phyloP scores from a whole-genome alignment of 2,888 invertebrate species.

The Eupithecia tripunctaria region DNA sequence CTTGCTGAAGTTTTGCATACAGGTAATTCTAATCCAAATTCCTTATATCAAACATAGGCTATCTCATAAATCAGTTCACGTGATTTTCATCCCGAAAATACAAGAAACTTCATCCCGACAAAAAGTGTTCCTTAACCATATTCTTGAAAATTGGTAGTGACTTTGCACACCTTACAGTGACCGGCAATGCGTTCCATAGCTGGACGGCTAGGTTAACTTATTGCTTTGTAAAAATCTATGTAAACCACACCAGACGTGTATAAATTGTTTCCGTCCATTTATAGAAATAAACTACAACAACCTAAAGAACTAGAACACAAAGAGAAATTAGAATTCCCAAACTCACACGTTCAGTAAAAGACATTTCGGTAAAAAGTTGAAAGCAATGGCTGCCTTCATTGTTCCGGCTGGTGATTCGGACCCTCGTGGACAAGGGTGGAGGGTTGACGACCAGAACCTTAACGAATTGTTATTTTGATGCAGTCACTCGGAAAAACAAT shows the following conservation, averaged over 20 bases:
- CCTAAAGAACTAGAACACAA: not conserved
- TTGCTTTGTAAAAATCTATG: not conserved
- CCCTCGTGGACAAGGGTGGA: constrained; percentile 53
- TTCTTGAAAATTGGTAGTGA: no score
- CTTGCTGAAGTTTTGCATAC: no score
- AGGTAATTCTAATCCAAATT: no score
- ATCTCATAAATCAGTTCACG: no score
- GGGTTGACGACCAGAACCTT: constrained; percentile 63
- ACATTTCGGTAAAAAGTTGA: constrained; percentile 26
- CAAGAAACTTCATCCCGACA: no score
- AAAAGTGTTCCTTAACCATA: no score
- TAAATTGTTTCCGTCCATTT: not conserved
- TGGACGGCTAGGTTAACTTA: not conserved
- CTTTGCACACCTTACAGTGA: no score
- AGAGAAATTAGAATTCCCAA: not conserved
- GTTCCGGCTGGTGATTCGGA: constrained; percentile 43
- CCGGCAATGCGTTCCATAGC: no score
- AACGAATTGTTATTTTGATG: constrained; percentile 82
- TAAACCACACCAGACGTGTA: not conserved
- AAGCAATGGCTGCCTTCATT: constrained; percentile 38
- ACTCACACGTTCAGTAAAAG: not conserved
- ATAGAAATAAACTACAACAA: not conserved
- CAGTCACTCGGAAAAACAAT: constrained; percentile 82
- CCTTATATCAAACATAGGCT: no score
- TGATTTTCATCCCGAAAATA: no score